A percentile compares a stretch with the other conserved stretches of the same genome.
Evolutionary conservation across 1,140 invertebrate genomes (phyloP).

Genomic region (Bombus sylvicola): DNA sequence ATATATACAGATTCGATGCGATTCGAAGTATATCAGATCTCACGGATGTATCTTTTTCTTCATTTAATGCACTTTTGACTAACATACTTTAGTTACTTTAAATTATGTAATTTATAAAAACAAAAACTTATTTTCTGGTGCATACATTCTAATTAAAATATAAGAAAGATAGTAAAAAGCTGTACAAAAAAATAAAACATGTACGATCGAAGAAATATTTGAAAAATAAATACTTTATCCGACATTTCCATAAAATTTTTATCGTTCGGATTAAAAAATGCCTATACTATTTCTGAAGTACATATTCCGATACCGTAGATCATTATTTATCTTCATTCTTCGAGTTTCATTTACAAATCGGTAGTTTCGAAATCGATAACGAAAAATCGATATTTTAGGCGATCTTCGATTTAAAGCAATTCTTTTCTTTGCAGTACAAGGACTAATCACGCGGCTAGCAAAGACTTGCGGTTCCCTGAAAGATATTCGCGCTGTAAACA

Average conservation of each 20-base stretch:
- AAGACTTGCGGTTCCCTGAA: constrained; percentile 66
- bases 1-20: too few species aligned
- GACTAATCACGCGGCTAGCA: constrained; percentile 76
- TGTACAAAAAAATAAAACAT: neutral
- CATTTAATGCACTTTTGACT: too few species aligned
- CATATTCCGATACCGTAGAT: neutral
- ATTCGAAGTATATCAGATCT: too few species aligned
- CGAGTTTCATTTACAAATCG: neutral
- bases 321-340: neutral
- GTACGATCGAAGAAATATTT: neutral
- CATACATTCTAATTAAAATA: neutral
- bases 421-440: constrained; percentile 74
- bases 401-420: neutral
- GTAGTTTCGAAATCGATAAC: neutral
- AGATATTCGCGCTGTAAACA: constrained; percentile 40
- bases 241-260: neutral
- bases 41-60: too few species aligned
- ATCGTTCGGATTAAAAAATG: too few species aligned
- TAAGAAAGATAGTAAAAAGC: neutral
- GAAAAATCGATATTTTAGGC: too few species aligned
- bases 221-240: neutral
- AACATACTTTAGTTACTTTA: too few species aligned
- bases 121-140: neutral
- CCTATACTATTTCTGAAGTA: too few species aligned
- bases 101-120: too few species aligned